Evolutionary conservation across 2,797 vertebrate species (phyloP).

Genomic region (Myotis myotis): DNA sequence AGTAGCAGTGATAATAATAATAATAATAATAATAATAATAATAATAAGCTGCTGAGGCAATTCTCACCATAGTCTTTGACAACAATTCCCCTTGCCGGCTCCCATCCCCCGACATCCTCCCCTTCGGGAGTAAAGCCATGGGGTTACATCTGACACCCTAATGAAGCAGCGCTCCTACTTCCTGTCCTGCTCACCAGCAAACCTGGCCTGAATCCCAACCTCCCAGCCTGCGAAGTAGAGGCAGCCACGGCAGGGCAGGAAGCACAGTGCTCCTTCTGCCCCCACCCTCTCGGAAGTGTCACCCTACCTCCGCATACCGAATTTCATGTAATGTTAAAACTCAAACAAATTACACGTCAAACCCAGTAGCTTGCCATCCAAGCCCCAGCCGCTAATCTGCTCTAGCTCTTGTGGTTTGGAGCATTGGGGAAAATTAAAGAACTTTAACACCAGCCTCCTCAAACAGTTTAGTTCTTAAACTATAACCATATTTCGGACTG

Average conservation of each 20-base stretch:
- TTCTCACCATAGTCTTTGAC: not conserved
- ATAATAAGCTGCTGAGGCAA: not conserved
- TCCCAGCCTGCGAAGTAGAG: not conserved
- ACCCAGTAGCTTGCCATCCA: slow-evolving; percentile 56
- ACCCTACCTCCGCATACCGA: slow-evolving; percentile 46
- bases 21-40: not conserved
- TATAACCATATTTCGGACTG: slow-evolving; percentile 69
- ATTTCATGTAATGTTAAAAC: slow-evolving; percentile 66
- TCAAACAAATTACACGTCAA: slow-evolving; percentile 73
- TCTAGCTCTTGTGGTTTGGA: slow-evolving; percentile 73
- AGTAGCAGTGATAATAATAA: not conserved
- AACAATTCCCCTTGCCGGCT: not conserved
- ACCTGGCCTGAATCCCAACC: slow-evolving; percentile 47
- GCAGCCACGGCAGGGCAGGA: not conserved
- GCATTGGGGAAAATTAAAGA: slow-evolving; percentile 73
- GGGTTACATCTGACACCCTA: slow-evolving; percentile 15
- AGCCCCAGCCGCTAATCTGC: slow-evolving; percentile 48
- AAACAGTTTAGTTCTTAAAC: slow-evolving; percentile 70
- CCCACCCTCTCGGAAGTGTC: slow-evolving; percentile 35
- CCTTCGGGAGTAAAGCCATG: not conserved
- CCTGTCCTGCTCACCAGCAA: not conserved
- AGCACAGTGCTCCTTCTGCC: not conserved
- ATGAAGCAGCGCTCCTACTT: not conserved
- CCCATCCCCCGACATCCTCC: not conserved
- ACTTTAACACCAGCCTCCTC: slow-evolving; percentile 74